phyloP scores from a whole-genome alignment of 2,113 vertebrate species.

The Pavo muticus region DNA sequence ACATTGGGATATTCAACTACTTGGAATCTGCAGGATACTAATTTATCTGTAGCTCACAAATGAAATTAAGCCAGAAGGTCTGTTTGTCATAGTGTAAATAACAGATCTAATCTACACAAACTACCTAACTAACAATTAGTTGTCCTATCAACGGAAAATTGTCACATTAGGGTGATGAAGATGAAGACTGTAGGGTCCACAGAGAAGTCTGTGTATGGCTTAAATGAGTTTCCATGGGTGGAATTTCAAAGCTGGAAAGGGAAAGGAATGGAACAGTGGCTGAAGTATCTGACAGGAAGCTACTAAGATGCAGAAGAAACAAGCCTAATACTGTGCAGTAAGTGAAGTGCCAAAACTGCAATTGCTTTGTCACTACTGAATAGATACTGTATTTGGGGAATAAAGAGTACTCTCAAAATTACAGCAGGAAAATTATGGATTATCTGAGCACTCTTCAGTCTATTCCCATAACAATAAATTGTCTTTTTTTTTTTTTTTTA shows the following conservation, averaged over 20 bases:
- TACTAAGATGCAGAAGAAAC: background rate
- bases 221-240: background rate
- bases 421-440: background rate
- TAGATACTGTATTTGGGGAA: background rate
- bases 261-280: background rate
- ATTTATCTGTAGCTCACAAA: background rate
- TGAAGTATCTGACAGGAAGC: background rate
- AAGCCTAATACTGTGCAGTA: background rate
- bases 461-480: background rate
- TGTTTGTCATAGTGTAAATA: background rate
- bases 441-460: background rate
- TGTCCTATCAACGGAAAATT: background rate
- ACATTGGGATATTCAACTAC: background rate
- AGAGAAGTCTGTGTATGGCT: background rate
- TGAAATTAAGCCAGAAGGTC: rapidly evolving
- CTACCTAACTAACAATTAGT: background rate
- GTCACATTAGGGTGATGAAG: background rate
- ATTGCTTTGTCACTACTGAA: background rate
- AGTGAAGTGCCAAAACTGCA: background rate
- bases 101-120: background rate
- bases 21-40: background rate
- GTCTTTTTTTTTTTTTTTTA: background rate
- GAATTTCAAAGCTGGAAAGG: background rate
- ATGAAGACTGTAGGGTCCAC: background rate
- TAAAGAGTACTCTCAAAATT: background rate